A percentile compares a stretch with the other conserved stretches of the same genome.
These are phyloP conservation scores for Bombycilla garrulus DNA, from an alignment of 2,113 vertebrate genomes.

Conservation along the genomic window DNA sequence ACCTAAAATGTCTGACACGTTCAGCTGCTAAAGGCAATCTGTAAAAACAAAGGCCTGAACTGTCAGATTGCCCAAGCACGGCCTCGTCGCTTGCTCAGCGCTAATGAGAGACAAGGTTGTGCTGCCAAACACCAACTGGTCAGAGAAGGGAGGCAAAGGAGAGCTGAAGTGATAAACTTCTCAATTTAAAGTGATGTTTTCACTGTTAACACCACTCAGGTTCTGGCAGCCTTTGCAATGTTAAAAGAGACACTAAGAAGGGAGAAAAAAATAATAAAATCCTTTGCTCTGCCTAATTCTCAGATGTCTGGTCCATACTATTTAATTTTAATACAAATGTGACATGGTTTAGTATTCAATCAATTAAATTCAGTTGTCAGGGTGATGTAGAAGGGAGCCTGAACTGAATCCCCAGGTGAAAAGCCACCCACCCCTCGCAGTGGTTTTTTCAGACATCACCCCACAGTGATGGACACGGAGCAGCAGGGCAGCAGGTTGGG, in stretches of 20 bases:
- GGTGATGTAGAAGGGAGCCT: conserved; percentile 14
- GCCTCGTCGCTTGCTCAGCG: neutral
- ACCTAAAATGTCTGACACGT: conserved; percentile 51
- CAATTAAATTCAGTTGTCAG: conserved; percentile 40
- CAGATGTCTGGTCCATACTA: conserved; percentile 27
- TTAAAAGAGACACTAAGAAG: conserved; percentile 1
- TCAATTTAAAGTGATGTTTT: neutral
- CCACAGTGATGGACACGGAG: neutral
- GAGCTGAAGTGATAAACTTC: conserved; percentile 4
- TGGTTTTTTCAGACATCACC: neutral
- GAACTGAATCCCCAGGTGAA: conserved; percentile 47
- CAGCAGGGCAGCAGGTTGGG: neutral
- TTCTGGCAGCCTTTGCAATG: conserved; percentile 5
- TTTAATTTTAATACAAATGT: conserved; percentile 66
- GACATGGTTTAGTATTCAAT: conserved; percentile 37
- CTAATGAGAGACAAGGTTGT: conserved; percentile 26
- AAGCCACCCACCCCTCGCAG: neutral
- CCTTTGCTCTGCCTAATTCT: neutral
- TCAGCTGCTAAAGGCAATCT: conserved; percentile 22
- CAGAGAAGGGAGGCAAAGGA: neutral
- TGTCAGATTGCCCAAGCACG: neutral
- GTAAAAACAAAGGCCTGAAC: neutral
- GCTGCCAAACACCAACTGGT: neutral
- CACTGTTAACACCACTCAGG: neutral
- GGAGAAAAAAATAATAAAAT: neutral